Base-by-base conservation (phyloP, 2,797 vertebrate genomes). In the Molossus alvarezi region DNA sequence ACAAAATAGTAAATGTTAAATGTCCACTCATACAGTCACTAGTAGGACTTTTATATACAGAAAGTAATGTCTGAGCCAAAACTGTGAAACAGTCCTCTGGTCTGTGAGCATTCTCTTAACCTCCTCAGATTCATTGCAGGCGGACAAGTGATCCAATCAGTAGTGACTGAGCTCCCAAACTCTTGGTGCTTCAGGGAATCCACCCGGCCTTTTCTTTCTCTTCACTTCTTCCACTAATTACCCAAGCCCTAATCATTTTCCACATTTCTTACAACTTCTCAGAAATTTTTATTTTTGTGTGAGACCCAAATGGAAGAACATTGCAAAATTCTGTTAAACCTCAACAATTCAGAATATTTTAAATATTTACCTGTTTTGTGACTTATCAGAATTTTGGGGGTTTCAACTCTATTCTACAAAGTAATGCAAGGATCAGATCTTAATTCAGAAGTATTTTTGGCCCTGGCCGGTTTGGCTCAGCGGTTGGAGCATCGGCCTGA, bases 1-100 rank as follows among this genome's bases (percentile, higher is more conserved):
- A 97, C 95, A 97, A 97, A 96, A 96, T 97, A 97, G 96, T 96
- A 96, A 97, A 97, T 95, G 96, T 73, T 96, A 94, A 88, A 62
- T 89, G 97, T 97, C 96, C 87, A 97, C 92, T 86, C 95, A 72
- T 97, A 93, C 65, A 75, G 69, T 62, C 91, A 96, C 85, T 97
- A 97, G 91, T 94, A 90, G 90, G 81, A 92, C 90, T 97, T 45
- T 96, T 94, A 95, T 98, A 97, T 97, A 96, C 94, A 95, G 73
- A 73, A 92, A 93, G 65, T 71, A 79, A 93, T 95, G 86, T 89
- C 81, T 62, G 95, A 98, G 96, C 82, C 83, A 94, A 94, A 97
- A 95, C 93, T 76, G 81, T 95, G 53, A 7, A 91, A 2, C 75
- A 20, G 33, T 96, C 88, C 93, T 91, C 65, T 69, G 93, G 86